These are phyloP conservation scores for Fundulus diaphanus DNA, from an alignment of 2,797 vertebrate genomes.

Conservation along the genomic window DNA sequence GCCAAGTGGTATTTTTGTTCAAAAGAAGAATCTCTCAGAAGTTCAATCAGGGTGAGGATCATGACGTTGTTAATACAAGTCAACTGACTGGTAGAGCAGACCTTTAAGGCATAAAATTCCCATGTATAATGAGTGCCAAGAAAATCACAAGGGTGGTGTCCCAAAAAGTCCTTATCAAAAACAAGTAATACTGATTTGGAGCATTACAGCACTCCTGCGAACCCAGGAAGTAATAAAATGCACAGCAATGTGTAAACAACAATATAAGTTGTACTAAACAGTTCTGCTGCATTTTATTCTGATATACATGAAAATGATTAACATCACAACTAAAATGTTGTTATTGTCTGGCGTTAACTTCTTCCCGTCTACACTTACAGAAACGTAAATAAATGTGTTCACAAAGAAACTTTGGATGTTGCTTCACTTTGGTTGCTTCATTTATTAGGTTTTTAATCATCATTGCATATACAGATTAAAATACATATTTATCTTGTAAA, in stretches of 20 bases:
- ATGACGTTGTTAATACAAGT: conserved; percentile 1
- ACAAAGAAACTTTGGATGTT: too few species aligned
- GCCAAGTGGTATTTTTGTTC: neutral
- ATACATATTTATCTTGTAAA: neutral
- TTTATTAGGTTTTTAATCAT: neutral
- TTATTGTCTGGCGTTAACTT: neutral
- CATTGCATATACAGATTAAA: neutral
- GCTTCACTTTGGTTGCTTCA: neutral
- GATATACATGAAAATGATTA: neutral
- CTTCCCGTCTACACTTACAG: neutral
- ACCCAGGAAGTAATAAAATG: conserved; percentile 31
- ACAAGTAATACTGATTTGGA: conserved; percentile 38
- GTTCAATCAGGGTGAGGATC: neutral
- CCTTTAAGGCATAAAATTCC: conserved; percentile 35
- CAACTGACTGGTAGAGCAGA: conserved; percentile 27
- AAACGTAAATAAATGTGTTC: neutral
- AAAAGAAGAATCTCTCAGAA: neutral
- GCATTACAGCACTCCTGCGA: conserved; percentile 21
- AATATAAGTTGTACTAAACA: neutral
- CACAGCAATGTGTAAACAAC: conserved; percentile 1
- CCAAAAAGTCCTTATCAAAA: conserved; percentile 33
- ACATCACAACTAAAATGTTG: too few species aligned
- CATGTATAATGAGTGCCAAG: conserved; percentile 43
- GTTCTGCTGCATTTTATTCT: conserved; percentile 3
- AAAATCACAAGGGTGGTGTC: conserved; percentile 43